Percentiles rank a stretch among this genome's conserved stretches.
Evolutionary conservation across 2,113 vertebrate species (phyloP).

Genomic region (Thunnus maccoyii): DNA sequence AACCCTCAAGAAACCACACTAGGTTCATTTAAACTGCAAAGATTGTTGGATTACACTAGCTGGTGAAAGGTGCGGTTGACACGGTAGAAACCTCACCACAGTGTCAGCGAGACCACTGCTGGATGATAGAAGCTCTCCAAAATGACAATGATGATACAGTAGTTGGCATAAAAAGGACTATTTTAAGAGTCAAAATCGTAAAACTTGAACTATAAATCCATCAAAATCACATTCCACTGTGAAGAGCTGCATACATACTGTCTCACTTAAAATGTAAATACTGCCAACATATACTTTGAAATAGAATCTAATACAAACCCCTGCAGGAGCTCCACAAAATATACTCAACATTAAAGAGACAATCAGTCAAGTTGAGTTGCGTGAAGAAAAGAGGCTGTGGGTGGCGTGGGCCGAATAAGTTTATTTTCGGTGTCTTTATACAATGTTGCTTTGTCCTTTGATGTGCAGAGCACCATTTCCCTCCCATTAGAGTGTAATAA

Average conservation of each 20-base stretch:
- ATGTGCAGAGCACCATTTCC: conserved; percentile 82
- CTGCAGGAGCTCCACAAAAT: conserved; percentile 25
- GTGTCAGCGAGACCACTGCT: conserved; percentile 27
- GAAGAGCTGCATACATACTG: background rate
- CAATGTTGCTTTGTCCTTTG: conserved; percentile 74
- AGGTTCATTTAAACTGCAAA: conserved; percentile 23
- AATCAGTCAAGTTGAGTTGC: conserved; percentile 42
- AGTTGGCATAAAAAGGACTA: conserved; percentile 1
- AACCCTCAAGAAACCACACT: conserved; percentile 36
- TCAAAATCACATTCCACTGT: conserved; percentile 44
- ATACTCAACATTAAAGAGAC: conserved; percentile 41
- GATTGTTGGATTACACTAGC: conserved; percentile 26
- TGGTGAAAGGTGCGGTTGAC: conserved; percentile 37
- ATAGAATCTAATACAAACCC: conserved; percentile 9
- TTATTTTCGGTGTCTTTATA: conserved; percentile 70
- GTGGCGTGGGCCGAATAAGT: conserved; percentile 37
- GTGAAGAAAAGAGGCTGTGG: conserved; percentile 31
- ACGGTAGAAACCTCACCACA: conserved; percentile 11
- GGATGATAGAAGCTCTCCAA: conserved; percentile 11
- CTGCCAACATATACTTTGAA: conserved; percentile 41
- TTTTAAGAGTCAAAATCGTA: conserved; percentile 21
- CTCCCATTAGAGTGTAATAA: conserved; percentile 81
- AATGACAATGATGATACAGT: background rate
- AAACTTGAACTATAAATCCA: conserved; percentile 32
- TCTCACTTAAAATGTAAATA: conserved; percentile 1